A percentile compares a stretch with the other conserved stretches of the same genome.
phyloP scores from a whole-genome alignment of 2,113 vertebrate genomes.

The Elephas maximus region DNA sequence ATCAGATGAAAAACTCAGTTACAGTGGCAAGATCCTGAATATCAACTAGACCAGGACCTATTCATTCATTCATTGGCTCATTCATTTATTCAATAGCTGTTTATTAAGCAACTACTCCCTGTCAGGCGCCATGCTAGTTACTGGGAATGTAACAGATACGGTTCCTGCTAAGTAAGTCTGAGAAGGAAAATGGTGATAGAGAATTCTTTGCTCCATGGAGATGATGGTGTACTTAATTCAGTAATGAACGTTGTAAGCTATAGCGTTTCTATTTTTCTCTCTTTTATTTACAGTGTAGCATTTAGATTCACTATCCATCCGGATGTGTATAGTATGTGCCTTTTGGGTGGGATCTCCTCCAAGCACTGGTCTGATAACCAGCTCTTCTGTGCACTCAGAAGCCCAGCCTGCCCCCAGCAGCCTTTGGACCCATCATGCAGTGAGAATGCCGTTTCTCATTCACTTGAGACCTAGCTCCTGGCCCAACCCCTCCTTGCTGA shows the following conservation, averaged over 20 bases:
- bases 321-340: background rate
- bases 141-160: accelerated
- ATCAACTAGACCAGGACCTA: background rate
- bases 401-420: background rate
- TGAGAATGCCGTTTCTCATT: background rate
- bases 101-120: background rate
- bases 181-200: background rate
- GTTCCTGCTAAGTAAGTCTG: background rate
- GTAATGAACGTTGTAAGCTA: accelerated
- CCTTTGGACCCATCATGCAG: background rate
- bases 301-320: background rate
- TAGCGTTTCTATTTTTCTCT: background rate
- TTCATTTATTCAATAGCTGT: background rate
- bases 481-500: background rate
- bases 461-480: background rate
- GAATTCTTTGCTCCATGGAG: too few species aligned
- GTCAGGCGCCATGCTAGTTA: background rate
- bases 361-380: background rate
- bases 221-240: accelerated
- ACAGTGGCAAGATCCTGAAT: background rate
- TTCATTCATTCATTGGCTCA: background rate
- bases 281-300: background rate
- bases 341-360: background rate
- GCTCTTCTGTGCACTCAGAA: background rate
- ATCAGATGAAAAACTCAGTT: background rate